Conservation (phyloP, 2,888 invertebrate genomes). For the Dysmachus trigonus region DNA sequence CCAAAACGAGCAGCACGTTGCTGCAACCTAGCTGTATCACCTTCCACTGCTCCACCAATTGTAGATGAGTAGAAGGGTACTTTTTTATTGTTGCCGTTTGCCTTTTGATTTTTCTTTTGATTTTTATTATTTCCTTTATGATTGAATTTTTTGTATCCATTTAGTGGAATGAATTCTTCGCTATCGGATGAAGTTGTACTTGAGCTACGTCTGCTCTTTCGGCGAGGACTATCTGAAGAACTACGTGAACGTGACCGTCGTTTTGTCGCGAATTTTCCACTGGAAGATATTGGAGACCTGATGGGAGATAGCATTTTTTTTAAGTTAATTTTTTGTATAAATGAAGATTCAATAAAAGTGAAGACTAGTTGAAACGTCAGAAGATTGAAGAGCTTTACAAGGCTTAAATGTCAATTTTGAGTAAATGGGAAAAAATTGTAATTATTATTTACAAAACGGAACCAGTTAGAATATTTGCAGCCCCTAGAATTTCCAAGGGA, state of each 20-base stretch:
- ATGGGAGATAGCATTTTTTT: not conserved
- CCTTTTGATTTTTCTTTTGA: constrained; percentile 60
- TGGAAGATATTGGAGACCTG: constrained; percentile 42
- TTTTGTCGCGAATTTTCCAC: constrained; percentile 48
- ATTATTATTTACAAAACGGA: no score
- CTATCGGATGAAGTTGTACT: constrained; percentile 58
- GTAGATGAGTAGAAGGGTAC: constrained; percentile 73
- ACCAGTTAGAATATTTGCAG: no score
- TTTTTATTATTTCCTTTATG: constrained; percentile 64
- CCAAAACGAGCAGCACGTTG: constrained; percentile 90
- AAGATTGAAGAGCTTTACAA: no score
- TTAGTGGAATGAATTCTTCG: constrained; percentile 58
- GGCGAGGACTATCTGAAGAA: constrained; percentile 66
- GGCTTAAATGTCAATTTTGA: no score
- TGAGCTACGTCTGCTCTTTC: constrained; percentile 65
- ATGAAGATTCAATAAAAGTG: not conserved
- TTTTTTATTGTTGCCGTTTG: constrained; percentile 60
- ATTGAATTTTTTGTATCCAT: constrained; percentile 54
- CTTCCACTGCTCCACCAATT: constrained; percentile 73
- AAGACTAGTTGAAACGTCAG: no score
- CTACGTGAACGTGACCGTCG: constrained; percentile 57
- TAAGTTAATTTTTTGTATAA: not conserved
- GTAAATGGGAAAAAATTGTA: no score
- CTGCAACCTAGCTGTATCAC: constrained; percentile 80
- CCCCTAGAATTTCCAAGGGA: no score